phyloP scores from a whole-genome alignment of 1,140 invertebrate genomes.

The Proales similis region DNA sequence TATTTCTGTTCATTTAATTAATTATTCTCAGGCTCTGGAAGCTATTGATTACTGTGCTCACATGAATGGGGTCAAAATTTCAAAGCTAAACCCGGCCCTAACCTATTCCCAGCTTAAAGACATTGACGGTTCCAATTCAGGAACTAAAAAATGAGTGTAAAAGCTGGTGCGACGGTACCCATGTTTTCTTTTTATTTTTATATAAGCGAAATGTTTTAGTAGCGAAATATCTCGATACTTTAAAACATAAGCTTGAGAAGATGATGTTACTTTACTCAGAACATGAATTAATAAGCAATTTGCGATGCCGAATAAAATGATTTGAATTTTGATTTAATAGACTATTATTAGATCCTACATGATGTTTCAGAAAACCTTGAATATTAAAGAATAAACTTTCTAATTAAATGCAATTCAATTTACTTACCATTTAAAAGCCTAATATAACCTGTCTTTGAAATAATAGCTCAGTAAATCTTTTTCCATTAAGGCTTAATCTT shows the following conservation, averaged over 20 bases:
- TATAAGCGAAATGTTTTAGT: constrained; percentile 1
- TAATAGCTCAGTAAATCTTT: too few relatives aligned
- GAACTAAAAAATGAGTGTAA: constrained; percentile 4
- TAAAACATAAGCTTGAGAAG: not conserved
- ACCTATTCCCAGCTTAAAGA: constrained; percentile 7
- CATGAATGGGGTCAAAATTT: constrained; percentile 28
- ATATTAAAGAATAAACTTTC: too few relatives aligned
- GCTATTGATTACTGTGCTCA: constrained; percentile 65
- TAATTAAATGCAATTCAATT: too few relatives aligned
- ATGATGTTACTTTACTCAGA: not conserved
- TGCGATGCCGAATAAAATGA: too few relatives aligned
- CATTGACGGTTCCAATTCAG: constrained; percentile 4
- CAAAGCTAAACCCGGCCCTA: constrained; percentile 11
- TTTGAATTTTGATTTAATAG: too few relatives aligned
- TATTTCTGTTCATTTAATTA: constrained; percentile 32
- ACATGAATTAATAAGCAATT: not conserved
- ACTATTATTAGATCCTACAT: too few relatives aligned
- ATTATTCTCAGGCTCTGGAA: constrained; percentile 57
- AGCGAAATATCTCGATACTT: not conserved
- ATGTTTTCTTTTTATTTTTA: constrained; percentile 14
- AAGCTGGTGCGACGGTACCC: not conserved
- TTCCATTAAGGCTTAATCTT: too few relatives aligned
- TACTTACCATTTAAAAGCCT: too few relatives aligned
- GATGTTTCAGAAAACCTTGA: too few relatives aligned
- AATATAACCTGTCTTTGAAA: too few relatives aligned